Base-by-base conservation (phyloP, 2,113 vertebrate species). In the Rhadina sibilatrix region DNA sequence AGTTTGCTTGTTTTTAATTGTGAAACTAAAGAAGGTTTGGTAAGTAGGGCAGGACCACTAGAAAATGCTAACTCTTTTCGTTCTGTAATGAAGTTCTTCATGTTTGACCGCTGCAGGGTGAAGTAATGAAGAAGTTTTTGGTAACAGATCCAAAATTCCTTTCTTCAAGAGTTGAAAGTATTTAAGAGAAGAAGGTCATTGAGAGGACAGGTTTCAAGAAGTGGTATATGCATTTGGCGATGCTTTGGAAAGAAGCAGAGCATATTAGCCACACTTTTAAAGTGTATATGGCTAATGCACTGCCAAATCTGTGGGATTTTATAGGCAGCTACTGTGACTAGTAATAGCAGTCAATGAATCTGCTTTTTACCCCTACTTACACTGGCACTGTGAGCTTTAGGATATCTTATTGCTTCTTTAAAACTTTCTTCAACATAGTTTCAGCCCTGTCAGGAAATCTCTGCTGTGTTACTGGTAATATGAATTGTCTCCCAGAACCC, bases 151-250 rank as follows among this genome's bases (percentile, higher is more conserved):
- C 90, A 92, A 95, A 96, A 96, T 68, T 93, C 63, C 53, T 90
- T 93, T 95, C 64, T 94, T 94, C 20, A 95, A 91, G 94, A 95
- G 92, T 71, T 97, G 68, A 57, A 96, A 88, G 49, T 71, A 44
- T 94, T 95, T 83, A 79, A 90, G 49, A 57, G 83, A 72, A 94
- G 75, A 83, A 69, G 86, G 81, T 97, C 83, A 65, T 65, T 37
- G 81, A 89, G 33, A 96, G 93, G 88, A 88, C 87, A 97, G 70
- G 71, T 93, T 96, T 92, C 88, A 72, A 97, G 65, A 91, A 63
- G 47, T 37, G 27, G 23, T 80, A 38, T 86, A 76, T 50, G 37
- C 52, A 87, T 90, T 95, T 96, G 61, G 68, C 78, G 90, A 83
- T 95, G 35, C 31, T 94, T 91, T 78, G 90, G 86, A 95, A 91